Conservation (phyloP, 35 echinoderm and acorn worm genomes). For the Ptychodera flava region DNA sequence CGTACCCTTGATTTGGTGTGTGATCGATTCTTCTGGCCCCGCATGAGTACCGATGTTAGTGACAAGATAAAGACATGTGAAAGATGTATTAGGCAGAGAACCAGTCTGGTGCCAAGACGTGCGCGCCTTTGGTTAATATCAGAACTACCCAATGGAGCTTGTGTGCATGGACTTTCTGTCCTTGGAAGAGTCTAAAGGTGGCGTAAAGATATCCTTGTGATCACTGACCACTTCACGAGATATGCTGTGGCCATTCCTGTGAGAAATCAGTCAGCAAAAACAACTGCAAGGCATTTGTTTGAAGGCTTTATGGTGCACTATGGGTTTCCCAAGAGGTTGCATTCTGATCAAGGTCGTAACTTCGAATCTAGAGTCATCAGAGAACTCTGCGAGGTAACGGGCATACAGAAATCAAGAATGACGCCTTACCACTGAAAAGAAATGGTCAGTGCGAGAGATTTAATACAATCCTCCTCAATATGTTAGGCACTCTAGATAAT, state of each 20-base stretch:
- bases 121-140: constrained; percentile 39
- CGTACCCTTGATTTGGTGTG: constrained; percentile 26
- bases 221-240: constrained; percentile 81
- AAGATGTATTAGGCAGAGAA: constrained; percentile 26
- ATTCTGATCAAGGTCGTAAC: constrained; percentile 56
- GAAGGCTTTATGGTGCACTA: constrained; percentile 32
- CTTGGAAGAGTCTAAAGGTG: constrained; percentile 42
- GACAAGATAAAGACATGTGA: constrained; percentile 15
- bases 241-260: constrained; percentile 53
- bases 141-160: constrained; percentile 51
- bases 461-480: constrained; percentile 32
- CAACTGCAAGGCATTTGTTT: constrained; percentile 43
- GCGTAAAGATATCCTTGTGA: constrained; percentile 53
- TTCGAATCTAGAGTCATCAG: constrained; percentile 35
- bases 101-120: constrained; percentile 7
- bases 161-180: too few relatives aligned
- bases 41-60: constrained; percentile 26
- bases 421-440: constrained; percentile 9
- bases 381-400: constrained; percentile 40
- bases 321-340: constrained; percentile 32
- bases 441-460: constrained; percentile 24
- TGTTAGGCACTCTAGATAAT: too few relatives aligned
- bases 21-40: constrained; percentile 39
- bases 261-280: constrained; percentile 48
- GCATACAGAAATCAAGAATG: too few relatives aligned